Evolutionary conservation across 2,888 invertebrate species (phyloP), one percentile per base, ranked within the genome.

Genomic region (Deilephila porcellus): DNA sequence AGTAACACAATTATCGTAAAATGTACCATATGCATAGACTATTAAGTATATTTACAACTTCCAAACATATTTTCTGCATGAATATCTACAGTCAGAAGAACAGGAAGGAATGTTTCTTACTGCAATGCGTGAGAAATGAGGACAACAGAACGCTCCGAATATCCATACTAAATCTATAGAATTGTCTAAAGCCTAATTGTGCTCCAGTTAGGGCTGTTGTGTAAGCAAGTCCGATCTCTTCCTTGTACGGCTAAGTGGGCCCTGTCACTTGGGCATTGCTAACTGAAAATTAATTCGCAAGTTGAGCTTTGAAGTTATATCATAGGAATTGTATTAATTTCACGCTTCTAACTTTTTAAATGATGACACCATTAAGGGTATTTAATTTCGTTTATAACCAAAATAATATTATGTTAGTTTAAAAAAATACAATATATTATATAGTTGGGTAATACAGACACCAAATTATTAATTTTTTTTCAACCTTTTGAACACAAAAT

Each of bases 191-290:
- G 64, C 64, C 20, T 37, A n/a, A 32, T 11, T 60, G 32, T 76
- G 83, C 81, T 82, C 81, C 73, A 81, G 77, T 77, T 82, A 67
- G 3, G 56, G 70, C n/a, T 32, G 72, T 81, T 82, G 71, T 78
- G 70, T 70, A 82, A 82, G 5, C 11, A n/a, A 67, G 72, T 70
- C 72, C 52, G 73, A 79, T 73, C 76, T 81, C 81, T 82, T 82
- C 80, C 82, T 82, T 56, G 73, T 74, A 71, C 37, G 72, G 20
- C 29, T 72, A 73, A 75, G 79, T 75, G 74, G 74, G 45, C 70
- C 60, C 70, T 70, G 70, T 25, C 63, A 71, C 71, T 71, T 64
- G 74, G 11, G 34, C 56, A 64, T 32, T 67, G 52, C 20, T 0
- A 20, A 67, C 37, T 37, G 62, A n/a, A 67, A 67, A 67, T 67